phyloP scores from a whole-genome alignment of 92 coral and sea anemone species.

The Palythoa grandiflora region DNA sequence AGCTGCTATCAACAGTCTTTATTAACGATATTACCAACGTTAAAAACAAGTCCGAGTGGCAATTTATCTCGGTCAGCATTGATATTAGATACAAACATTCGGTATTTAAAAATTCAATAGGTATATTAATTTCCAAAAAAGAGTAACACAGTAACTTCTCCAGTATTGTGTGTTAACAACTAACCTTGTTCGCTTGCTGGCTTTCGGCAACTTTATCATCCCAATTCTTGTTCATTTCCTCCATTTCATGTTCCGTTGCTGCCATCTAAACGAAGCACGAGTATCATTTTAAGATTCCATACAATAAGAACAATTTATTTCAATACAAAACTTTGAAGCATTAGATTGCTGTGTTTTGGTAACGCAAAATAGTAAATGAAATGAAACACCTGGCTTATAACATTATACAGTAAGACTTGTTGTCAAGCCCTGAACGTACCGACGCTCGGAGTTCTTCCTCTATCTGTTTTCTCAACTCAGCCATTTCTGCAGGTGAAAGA shows the following conservation, averaged over 20 bases:
- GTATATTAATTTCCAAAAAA: neutral
- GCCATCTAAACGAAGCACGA: conserved; percentile 70
- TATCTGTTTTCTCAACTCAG: conserved; percentile 90
- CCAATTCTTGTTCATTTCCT: conserved; percentile 89
- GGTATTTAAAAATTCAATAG: neutral
- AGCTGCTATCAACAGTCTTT: too few species aligned
- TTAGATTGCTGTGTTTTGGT: neutral
- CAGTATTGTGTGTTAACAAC: neutral
- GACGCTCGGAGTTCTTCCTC: conserved; percentile 92
- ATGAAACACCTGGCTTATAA: too few species aligned
- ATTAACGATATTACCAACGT: too few species aligned
- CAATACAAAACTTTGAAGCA: neutral
- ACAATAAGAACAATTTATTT: neutral
- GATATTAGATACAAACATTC: neutral
- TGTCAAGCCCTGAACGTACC: conserved; percentile 53
- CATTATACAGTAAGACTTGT: neutral
- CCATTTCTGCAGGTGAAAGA: conserved; percentile 73
- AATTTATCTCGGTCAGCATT: too few species aligned
- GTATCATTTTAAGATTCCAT: neutral
- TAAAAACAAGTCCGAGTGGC: too few species aligned
- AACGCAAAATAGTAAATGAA: too few species aligned
- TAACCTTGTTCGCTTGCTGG: conserved; percentile 73
- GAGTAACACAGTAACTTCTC: neutral
- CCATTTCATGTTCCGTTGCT: conserved; percentile 77
- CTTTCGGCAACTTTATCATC: conserved; percentile 83